Evolutionary conservation across 2,797 vertebrate species (phyloP), one percentile per base, ranked within the genome.

Genomic region (Todus mexicanus): DNA sequence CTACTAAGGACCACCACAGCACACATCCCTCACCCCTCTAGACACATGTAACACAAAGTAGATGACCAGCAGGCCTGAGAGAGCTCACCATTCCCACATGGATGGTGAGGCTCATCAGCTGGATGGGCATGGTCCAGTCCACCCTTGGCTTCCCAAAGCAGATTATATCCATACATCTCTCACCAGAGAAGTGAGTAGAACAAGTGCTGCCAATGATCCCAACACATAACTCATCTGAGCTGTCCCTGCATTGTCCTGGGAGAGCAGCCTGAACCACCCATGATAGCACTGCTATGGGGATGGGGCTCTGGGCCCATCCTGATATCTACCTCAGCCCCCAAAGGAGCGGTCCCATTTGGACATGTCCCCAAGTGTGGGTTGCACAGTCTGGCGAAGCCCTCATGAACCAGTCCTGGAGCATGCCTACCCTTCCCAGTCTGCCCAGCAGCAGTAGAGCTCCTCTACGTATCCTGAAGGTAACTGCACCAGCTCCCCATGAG

Each of bases 291-390:
- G 29, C 3, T 27, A 9, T 3, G 6, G 42, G 63, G 3, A 38
- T 9, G 3, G 33, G 42, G 42, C 42, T 71, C 47, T 4, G 17
- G 42, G 31, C 12, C 68, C 38, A 31, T 11, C 43, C 77, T 42
- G n/a, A 16, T 4, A 16, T 15, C 15, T 53, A 37, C 4, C 33
- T 21, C 33, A 57, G 14, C 1, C 26, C 31, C 48, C n/a, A 14
- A 7, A 23, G 16, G 9, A 83, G 17, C 53, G 21, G 9, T 59
- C 35, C 21, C 7, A 1, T 26, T 7, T 31, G 45, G 70, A 50
- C 65, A 53, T 2, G 2, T 26, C 48, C 43, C 65, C 65, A 54
- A 1, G 10, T 3, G 1, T 1, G 35, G 22, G 9, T 3, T 53
- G 16, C 64, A 50, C 23, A 43, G 25, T 10, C 38, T 37, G 29